These are phyloP conservation scores for Diplodus puntazzo DNA, from an alignment of 2,797 vertebrate species.

Conservation along the genomic window DNA sequence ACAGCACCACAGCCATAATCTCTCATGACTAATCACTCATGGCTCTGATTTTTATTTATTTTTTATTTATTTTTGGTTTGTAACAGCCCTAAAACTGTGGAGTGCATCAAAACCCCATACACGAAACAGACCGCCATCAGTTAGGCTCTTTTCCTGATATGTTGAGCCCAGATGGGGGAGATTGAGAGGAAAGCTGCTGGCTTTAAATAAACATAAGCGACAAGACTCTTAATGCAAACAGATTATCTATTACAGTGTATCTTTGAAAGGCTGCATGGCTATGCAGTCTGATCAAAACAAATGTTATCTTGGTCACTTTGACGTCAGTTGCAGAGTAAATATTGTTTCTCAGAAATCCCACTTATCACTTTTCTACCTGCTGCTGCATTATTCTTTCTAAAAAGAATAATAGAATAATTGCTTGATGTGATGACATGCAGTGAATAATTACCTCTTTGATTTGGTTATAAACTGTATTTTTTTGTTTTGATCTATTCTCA, in stretches of 20 bases:
- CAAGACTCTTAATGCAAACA: conserved; percentile 37
- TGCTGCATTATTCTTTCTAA: neutral
- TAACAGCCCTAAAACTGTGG: conserved; percentile 23
- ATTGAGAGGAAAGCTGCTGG: conserved; percentile 59
- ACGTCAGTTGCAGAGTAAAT: neutral
- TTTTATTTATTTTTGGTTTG: conserved; percentile 22
- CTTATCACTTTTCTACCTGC: conserved; percentile 7
- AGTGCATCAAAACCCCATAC: conserved; percentile 32
- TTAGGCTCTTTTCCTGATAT: conserved; percentile 36
- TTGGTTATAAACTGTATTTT: neutral
- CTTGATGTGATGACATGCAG: neutral
- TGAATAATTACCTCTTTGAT: neutral
- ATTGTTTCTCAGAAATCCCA: neutral
- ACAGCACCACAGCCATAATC: conserved; percentile 46
- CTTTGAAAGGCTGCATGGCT: conserved; percentile 27
- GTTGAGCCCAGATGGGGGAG: conserved; percentile 57
- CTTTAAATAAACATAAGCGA: conserved; percentile 56
- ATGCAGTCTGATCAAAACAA: conserved; percentile 38
- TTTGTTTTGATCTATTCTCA: neutral
- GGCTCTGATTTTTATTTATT: conserved; percentile 29
- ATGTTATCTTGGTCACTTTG: conserved; percentile 37
- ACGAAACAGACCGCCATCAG: conserved; percentile 40
- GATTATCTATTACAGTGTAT: conserved; percentile 44
- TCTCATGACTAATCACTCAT: conserved; percentile 54
- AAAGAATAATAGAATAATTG: neutral